phyloP scores from a whole-genome alignment of 2,797 vertebrate species.

The Gymnothorax javanicus region DNA sequence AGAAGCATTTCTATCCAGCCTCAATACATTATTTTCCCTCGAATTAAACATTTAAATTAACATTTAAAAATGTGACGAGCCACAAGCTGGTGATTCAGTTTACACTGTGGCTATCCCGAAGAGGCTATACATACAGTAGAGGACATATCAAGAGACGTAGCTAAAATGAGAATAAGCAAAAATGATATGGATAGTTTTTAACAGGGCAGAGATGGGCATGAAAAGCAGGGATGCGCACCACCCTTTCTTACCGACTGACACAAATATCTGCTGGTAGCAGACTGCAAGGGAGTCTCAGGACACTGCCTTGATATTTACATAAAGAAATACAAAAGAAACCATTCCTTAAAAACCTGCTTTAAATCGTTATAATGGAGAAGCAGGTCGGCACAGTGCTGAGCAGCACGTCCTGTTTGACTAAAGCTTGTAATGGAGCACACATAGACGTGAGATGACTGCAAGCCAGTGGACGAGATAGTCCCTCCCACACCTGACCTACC shows the following conservation, averaged over 20 bases:
- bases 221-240: too few relatives aligned
- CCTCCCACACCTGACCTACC: background rate
- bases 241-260: too few relatives aligned
- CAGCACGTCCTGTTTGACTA: background rate
- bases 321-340: background rate
- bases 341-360: too few relatives aligned
- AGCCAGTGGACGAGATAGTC: slow-evolving; percentile 25
- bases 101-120: background rate
- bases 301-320: background rate
- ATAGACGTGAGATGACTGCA: slow-evolving; percentile 25
- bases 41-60: background rate
- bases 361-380: background rate
- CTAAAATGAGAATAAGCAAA: too few relatives aligned
- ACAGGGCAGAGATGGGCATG: too few relatives aligned
- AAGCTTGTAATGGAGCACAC: background rate
- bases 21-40: background rate
- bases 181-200: too few relatives aligned
- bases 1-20: background rate
- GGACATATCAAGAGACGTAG: background rate
- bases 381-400: background rate
- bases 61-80: background rate
- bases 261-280: too few relatives aligned
- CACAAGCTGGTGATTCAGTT: background rate
- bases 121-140: background rate
- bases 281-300: too few relatives aligned